Base-by-base conservation (phyloP, 2,888 invertebrate genomes). In the Pogonocherus hispidulus region DNA sequence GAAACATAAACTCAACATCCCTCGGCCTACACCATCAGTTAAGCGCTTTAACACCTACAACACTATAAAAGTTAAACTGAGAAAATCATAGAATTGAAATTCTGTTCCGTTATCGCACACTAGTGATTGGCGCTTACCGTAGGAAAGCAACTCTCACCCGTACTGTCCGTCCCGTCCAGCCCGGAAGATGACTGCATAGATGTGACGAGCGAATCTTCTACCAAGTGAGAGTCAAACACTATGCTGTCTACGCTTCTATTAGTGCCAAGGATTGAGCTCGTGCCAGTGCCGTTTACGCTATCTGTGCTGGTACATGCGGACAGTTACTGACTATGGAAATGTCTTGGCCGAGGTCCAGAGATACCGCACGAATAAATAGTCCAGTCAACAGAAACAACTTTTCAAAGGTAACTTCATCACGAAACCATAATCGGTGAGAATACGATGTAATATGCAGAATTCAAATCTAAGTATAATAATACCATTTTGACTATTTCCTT, bases 141-240 rank as follows among this genome's bases (percentile, higher is more conserved):
- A 77, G 59, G 81, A 74, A 80, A 80, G 80, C 76, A 79, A 81
- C 83, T 84, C 83, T 83, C 84, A 83, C 85, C 83, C 82, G 78
- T 77, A 76, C 64, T 77, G 52, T 74, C 74, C 70, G 77, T 71
- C 75, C 78, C 79, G 82, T 78, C 79, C 84, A 80, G 77, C 78
- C 80, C 82, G 82, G 83, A 82, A 80, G 83, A 81, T 78, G 83
- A 79, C 81, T 79, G 80, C 79, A 81, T 79, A 79, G 83, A 82
- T 76, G 84, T 82, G 84, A 84, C 84, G 84, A 86, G 83, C 82
- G 85, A 84, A 82, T 85, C 86, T 83, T 85, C 86, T 85, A 86
- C 82, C 80, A 76, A 74, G 81, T 79, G 75, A 76, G 76, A 74
- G 71, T 76, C 74, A 78, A 77, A 80, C 80, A 81, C 80, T 77